Conservation (phyloP, 2,797 vertebrate genomes). For the Danio kyathit region DNA sequence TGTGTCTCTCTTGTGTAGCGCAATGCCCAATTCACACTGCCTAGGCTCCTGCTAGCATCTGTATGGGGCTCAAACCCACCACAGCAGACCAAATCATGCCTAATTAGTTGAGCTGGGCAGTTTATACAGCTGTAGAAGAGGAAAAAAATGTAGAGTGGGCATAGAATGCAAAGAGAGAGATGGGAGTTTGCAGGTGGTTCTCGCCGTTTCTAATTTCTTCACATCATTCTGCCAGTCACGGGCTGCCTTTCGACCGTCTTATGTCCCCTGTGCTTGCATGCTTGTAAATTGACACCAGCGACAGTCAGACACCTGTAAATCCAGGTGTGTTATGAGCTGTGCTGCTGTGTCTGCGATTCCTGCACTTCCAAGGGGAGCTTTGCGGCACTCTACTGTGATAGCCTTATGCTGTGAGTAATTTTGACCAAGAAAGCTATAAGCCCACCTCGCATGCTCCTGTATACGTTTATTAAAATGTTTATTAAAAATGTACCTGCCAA, state of each 20-base stretch:
- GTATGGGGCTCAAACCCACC: conserved; percentile 45
- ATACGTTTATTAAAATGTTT: conserved; percentile 11
- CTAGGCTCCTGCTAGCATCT: conserved; percentile 47
- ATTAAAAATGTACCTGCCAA: too few relatives aligned
- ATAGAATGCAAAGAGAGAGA: conserved; percentile 48
- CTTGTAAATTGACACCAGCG: conserved; percentile 50
- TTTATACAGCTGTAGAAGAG: conserved; percentile 62
- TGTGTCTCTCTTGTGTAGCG: background rate
- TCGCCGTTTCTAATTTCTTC: conserved; percentile 16
- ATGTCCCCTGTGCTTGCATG: conserved; percentile 37
- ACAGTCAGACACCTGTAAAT: conserved; percentile 63
- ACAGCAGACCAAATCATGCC: conserved; percentile 44
- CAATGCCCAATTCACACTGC: conserved; percentile 11
- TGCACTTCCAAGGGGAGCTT: conserved; percentile 53
- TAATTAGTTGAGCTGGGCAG: conserved; percentile 64
- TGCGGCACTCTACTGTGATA: background rate
- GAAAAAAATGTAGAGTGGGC: conserved; percentile 62
- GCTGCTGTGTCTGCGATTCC: conserved; percentile 40
- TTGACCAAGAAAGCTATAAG: conserved; percentile 24
- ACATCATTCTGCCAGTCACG: conserved; percentile 57
- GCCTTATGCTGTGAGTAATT: background rate
- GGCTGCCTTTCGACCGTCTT: conserved; percentile 66
- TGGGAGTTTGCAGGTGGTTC: conserved; percentile 70
- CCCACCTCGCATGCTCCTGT: background rate
- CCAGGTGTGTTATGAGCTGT: conserved; percentile 51